Evolutionary conservation across 2,888 invertebrate genomes (phyloP).

Genomic region (Eupithecia dodoneata): DNA sequence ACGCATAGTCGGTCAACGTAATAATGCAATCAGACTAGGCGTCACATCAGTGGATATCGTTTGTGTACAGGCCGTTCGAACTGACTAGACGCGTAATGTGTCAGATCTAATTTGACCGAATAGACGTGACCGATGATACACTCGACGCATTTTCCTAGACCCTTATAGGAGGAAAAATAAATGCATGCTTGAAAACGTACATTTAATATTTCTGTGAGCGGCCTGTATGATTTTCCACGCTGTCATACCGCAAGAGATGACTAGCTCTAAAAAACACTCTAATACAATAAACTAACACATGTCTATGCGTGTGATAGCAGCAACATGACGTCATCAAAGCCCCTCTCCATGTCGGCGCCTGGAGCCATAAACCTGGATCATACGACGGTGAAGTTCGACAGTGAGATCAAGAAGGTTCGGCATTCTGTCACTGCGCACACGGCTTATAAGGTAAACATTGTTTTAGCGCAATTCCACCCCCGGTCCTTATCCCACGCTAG

Average conservation of each 20-base stretch:
- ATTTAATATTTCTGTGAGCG: neutral
- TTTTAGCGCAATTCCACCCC: too few relatives aligned
- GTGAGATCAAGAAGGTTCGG: conserved; percentile 80
- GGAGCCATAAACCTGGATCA: conserved; percentile 92
- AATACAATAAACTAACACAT: conserved; percentile 4
- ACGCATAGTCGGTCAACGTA: too few relatives aligned
- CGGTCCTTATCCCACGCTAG: too few relatives aligned
- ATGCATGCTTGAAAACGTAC: neutral
- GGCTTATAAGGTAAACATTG: conserved; percentile 61
- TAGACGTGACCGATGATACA: too few relatives aligned
- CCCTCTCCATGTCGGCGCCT: conserved; percentile 93
- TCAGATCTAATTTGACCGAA: too few relatives aligned
- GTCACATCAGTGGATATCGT: too few relatives aligned
- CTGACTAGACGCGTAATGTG: too few relatives aligned
- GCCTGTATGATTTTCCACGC: neutral
- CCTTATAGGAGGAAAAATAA: neutral
- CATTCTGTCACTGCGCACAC: conserved; percentile 78
- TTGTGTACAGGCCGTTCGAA: too few relatives aligned
- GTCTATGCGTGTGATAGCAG: conserved; percentile 66
- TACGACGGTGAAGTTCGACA: conserved; percentile 88
- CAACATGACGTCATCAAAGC: conserved; percentile 88
- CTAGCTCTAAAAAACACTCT: neutral
- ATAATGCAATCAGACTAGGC: too few relatives aligned
- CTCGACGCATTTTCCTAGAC: too few relatives aligned
- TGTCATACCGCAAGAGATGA: neutral